phyloP scores from a whole-genome alignment of 2,113 vertebrate genomes.

The Butastur rufipennis region DNA sequence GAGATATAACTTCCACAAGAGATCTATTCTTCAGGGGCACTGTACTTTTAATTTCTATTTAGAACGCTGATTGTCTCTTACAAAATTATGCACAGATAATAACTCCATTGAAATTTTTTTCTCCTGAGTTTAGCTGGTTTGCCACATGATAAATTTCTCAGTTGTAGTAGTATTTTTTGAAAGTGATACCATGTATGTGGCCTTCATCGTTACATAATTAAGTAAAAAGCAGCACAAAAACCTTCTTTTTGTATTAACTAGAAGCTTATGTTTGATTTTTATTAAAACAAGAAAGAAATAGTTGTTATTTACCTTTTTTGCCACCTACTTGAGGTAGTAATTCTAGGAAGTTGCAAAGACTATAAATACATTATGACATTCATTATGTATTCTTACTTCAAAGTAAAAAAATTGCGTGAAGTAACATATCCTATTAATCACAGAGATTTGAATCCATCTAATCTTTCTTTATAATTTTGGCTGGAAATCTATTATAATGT shows the following conservation, averaged over 20 bases:
- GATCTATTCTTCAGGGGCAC: background rate
- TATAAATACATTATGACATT: background rate
- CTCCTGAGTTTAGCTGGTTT: background rate
- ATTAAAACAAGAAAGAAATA: background rate
- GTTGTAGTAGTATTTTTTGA: background rate
- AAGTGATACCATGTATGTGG: background rate
- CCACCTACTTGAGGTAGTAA: background rate
- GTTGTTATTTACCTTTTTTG: background rate
- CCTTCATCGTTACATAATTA: background rate
- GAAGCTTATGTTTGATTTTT: background rate
- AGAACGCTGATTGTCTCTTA: background rate
- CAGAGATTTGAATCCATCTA: conserved; percentile 30
- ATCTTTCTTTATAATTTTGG: conserved; percentile 51
- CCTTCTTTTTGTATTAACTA: background rate
- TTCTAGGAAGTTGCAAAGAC: background rate
- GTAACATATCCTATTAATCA: conserved; percentile 63
- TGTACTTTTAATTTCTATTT: background rate
- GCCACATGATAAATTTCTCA: background rate
- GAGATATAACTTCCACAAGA: background rate
- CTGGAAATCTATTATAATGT: conserved; percentile 52
- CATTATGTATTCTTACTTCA: conserved; percentile 19
- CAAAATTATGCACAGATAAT: background rate
- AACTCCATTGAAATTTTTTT: background rate
- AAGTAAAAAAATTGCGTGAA: background rate
- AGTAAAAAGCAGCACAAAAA: background rate